Percentiles rank a stretch among this genome's conserved stretches.
phyloP scores from a whole-genome alignment of 2,113 vertebrate genomes.

The Glaucidium brasilianum region DNA sequence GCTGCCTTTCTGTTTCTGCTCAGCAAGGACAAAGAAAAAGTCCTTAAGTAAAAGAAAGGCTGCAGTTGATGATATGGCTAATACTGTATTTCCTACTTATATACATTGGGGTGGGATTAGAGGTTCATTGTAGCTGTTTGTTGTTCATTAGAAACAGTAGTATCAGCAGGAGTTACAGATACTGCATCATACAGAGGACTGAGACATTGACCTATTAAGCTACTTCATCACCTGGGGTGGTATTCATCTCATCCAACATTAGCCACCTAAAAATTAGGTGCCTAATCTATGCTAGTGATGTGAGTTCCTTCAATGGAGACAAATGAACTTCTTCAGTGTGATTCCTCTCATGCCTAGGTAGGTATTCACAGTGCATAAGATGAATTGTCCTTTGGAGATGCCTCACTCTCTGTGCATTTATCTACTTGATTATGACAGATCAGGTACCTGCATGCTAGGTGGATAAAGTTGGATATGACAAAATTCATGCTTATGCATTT shows the following conservation, averaged over 20 bases:
- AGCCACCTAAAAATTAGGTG: not conserved
- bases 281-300: not conserved
- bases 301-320: not conserved
- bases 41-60: not conserved
- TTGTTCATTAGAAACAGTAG: not conserved
- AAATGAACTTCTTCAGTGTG: not conserved
- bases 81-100: not conserved
- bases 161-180: not conserved
- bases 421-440: not conserved
- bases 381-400: not conserved
- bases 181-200: not conserved
- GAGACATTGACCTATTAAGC: not conserved
- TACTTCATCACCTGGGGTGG: not conserved
- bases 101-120: not conserved
- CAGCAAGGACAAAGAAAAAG: not conserved
- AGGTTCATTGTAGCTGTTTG: not conserved
- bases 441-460: not conserved
- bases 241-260: not conserved
- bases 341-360: not conserved
- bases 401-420: not conserved
- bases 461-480: not conserved
- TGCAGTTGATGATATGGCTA: not conserved
- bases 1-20: not conserved
- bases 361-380: not conserved
- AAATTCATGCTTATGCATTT: not conserved